Conservation (phyloP, 2,797 vertebrate species). For the Masticophis lateralis region DNA sequence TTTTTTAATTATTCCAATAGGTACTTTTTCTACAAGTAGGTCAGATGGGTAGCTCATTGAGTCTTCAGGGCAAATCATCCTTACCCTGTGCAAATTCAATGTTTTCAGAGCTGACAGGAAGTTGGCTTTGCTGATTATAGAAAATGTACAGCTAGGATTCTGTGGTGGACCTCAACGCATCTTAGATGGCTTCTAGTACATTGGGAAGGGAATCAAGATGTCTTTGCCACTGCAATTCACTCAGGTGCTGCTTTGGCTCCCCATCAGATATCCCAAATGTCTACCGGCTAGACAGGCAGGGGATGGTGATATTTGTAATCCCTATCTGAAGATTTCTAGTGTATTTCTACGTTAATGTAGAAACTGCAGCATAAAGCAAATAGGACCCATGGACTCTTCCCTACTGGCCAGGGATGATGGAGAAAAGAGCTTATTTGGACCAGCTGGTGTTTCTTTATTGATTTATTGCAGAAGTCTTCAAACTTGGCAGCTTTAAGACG, state of each 20-base stretch:
- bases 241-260: neutral
- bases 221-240: neutral
- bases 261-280: neutral
- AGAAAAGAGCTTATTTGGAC: constrained; percentile 34
- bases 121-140: neutral
- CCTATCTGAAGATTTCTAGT: neutral
- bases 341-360: constrained; percentile 7
- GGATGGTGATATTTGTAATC: neutral
- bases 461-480: neutral
- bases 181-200: neutral
- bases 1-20: neutral
- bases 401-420: neutral
- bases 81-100: neutral
- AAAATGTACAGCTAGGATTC: neutral
- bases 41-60: neutral
- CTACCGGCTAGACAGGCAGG: neutral
- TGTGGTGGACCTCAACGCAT: neutral
- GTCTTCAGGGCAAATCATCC: neutral
- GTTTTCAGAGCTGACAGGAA: neutral
- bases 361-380: neutral
- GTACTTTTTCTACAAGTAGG: neutral
- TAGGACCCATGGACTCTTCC: neutral
- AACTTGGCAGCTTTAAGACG: no score
- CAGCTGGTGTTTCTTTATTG: constrained; percentile 51
- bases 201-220: neutral